Conservation (phyloP, 2,888 invertebrate genomes). For the Acronicta leporina region DNA sequence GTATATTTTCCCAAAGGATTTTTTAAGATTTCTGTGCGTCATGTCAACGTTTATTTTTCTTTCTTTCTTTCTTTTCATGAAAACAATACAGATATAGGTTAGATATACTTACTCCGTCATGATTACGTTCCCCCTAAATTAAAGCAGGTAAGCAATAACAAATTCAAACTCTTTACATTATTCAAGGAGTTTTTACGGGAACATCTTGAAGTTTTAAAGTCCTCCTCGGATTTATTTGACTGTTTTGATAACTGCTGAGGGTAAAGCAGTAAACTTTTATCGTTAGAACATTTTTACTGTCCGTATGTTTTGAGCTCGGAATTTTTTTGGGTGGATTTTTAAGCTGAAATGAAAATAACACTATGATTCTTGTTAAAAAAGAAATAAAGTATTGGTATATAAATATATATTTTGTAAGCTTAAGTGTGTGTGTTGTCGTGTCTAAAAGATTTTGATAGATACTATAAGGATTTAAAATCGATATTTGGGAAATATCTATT, state of each 20-base stretch:
- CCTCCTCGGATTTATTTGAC: slow-evolving; percentile 70
- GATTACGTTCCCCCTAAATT: slow-evolving; percentile 37
- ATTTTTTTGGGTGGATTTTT: slow-evolving; percentile 17
- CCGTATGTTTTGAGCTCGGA: slow-evolving; percentile 34
- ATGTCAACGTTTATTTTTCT: no score
- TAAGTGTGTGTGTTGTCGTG: no score
- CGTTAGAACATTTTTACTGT: slow-evolving; percentile 54
- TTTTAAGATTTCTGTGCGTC: no score
- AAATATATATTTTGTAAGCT: no score
- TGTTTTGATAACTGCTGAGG: slow-evolving; percentile 69
- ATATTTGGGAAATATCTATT: no score
- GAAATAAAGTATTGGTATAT: no score
- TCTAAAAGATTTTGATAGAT: no score
- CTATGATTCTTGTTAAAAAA: no score
- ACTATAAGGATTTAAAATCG: no score
- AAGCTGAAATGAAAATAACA: neutral
- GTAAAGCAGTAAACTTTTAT: slow-evolving; percentile 55
- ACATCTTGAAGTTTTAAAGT: slow-evolving; percentile 69
- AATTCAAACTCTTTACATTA: slow-evolving; percentile 68
- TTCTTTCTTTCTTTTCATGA: no score
- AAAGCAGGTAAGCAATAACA: slow-evolving; percentile 58
- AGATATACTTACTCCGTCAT: neutral
- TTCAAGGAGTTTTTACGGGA: slow-evolving; percentile 71
- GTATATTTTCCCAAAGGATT: no score
- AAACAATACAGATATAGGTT: no score